Evolutionary conservation across 53 echinoderm and acorn worm genomes (phyloP), one percentile per base, ranked within the genome.

Genomic region (Holothuria scabra): DNA sequence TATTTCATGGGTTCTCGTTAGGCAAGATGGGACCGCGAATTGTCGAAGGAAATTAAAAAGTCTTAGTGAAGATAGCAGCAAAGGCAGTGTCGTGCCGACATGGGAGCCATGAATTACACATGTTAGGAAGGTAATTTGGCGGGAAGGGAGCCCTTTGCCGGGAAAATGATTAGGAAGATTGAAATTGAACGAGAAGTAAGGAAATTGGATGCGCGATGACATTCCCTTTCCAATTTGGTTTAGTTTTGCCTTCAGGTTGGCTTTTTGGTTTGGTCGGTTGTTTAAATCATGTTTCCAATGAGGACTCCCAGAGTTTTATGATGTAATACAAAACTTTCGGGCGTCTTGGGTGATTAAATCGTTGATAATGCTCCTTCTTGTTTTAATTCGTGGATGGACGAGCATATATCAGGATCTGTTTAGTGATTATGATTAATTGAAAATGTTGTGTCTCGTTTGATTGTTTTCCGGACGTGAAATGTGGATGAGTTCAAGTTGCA

Each of bases 301-400:
- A 64, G n/a, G 38, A 48, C n/a, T 23, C 71, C 41, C 34, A 31
- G 33, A 64, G 23, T 81, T 81, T 81, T 81, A 81, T 64, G 41
- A 81, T 63, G 82, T 81, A 81, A 81, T 81, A 81, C 62, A 81
- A 81, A 81, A 63, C 82, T 81, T 57, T 78, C 82, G 46, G 82
- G 82, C 82, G 82, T 81, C 82, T 23, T 35, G 18, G 18, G 30
- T 78, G 58, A 78, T 78, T 78, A 78, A 72, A 78, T 78, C 78
- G 57, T 24, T 78, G 78, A 28, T 28, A 56, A 57, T 24, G 28
- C 21, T 44, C 72, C 48, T 25, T 72, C 28, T 31, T 57, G n/a
- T 59, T 56, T 57, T 56, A 78, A 57, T 57, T 78, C 78, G 78
- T 78, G 58, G 59, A 78, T 78, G 58, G 78, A 78, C 56, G 52